Conservation (phyloP, 2,797 vertebrate species). For the Luscinia megarhynchos region DNA sequence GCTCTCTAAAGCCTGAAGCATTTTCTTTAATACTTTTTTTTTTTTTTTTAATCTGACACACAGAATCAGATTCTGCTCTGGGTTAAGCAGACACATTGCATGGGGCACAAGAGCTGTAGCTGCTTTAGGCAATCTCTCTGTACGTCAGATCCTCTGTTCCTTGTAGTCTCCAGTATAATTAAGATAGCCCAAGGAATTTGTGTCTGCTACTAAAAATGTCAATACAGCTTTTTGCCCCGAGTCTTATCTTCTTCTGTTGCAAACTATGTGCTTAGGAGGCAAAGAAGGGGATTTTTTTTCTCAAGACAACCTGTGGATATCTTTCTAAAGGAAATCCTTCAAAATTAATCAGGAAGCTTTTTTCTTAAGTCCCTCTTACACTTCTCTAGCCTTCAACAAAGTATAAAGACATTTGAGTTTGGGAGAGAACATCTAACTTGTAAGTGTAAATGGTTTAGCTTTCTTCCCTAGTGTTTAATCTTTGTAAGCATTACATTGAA, state of each 20-base stretch:
- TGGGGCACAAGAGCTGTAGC: not conserved
- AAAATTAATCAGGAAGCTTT: not conserved
- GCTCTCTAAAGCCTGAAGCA: constrained; percentile 2
- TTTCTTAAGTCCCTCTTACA: not conserved
- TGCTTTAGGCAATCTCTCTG: not conserved
- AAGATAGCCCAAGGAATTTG: constrained; percentile 6
- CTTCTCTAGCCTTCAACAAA: not conserved
- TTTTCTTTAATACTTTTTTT: not conserved
- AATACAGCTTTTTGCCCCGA: not conserved
- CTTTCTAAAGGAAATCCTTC: not conserved
- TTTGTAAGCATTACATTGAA: not conserved
- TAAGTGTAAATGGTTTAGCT: not conserved
- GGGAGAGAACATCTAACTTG: not conserved
- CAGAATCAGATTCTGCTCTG: not conserved
- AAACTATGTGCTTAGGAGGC: not conserved
- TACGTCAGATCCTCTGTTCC: not conserved
- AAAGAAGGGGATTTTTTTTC: not conserved
- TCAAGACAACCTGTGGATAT: not conserved
- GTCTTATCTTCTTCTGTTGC: not conserved
- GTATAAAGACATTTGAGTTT: not conserved
- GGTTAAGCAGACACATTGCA: not conserved
- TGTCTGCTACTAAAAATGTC: constrained; percentile 29
- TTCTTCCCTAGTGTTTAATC: not conserved
- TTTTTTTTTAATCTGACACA: not conserved
- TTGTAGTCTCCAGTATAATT: constrained; percentile 16